Conservation (phyloP, 2,888 invertebrate species). For the Lapara coniferarum region DNA sequence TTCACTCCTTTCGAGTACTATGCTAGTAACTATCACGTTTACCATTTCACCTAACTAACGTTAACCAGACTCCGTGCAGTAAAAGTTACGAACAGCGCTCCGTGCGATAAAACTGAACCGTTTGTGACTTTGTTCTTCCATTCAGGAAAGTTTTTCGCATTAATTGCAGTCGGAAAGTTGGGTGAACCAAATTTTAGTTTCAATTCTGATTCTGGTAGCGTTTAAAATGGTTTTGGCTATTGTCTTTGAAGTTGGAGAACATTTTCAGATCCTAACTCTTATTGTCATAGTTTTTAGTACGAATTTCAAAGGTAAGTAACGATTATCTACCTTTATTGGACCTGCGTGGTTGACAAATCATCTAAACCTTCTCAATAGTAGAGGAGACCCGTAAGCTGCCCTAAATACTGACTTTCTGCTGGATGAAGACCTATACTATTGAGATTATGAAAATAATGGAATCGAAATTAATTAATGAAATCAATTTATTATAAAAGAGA, state of each 20-base stretch:
- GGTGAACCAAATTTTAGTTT: not conserved
- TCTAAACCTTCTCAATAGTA: not conserved
- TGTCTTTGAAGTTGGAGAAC: too few relatives aligned
- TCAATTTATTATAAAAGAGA: too few relatives aligned
- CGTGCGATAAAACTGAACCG: not conserved
- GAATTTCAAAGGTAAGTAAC: too few relatives aligned
- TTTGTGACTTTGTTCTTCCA: not conserved
- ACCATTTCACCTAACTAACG: not conserved
- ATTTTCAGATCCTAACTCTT: too few relatives aligned
- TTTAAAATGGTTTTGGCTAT: not conserved
- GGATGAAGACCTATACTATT: too few relatives aligned
- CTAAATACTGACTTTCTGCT: too few relatives aligned
- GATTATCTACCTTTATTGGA: too few relatives aligned
- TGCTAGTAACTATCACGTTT: not conserved
- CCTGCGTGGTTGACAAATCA: too few relatives aligned
- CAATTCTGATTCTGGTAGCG: not conserved
- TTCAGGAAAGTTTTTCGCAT: conserved; percentile 2
- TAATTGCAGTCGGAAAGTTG: not conserved
- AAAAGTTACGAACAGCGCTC: not conserved
- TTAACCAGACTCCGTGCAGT: not conserved
- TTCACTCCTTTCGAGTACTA: not conserved
- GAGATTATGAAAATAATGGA: too few relatives aligned
- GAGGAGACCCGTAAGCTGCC: not conserved
- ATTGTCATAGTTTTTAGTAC: too few relatives aligned
- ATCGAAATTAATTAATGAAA: too few relatives aligned